phyloP scores from a whole-genome alignment of 2,797 vertebrate species.

The Poecilia wingei region DNA sequence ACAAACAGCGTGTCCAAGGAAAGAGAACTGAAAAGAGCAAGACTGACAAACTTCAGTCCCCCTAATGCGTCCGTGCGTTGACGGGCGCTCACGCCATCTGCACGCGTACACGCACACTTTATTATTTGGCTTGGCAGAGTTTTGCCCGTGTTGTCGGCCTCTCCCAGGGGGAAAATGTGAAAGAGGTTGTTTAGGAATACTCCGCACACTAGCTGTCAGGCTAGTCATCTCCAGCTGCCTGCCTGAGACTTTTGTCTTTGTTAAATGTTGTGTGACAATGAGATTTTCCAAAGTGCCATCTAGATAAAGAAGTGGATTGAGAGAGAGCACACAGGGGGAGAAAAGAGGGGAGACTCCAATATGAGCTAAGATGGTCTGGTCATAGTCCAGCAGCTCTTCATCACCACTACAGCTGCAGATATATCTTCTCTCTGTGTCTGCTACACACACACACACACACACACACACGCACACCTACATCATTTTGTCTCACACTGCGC shows the following conservation, averaged over 20 bases:
- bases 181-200: constrained; percentile 48
- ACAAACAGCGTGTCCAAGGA: constrained; percentile 60
- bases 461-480: constrained; percentile 59
- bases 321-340: constrained; percentile 19
- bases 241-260: constrained; percentile 72
- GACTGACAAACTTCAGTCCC: constrained; percentile 36
- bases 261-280: constrained; percentile 83
- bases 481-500: constrained; percentile 58
- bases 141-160: constrained; percentile 38
- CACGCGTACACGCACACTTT: constrained; percentile 47
- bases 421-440: constrained; percentile 70
- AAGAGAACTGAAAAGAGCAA: constrained; percentile 36
- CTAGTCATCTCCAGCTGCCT: constrained; percentile 67
- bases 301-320: constrained; percentile 75
- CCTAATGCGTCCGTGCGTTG: constrained; percentile 50
- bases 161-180: constrained; percentile 49
- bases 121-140: constrained; percentile 53
- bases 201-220: constrained; percentile 46
- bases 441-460: constrained; percentile 53
- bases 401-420: constrained; percentile 74
- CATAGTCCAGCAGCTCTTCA: constrained; percentile 81
- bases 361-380: constrained; percentile 79
- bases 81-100: constrained; percentile 52
- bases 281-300: constrained; percentile 78
- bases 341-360: constrained; percentile 34